Conservation (phyloP, 2,797 vertebrate genomes). For the Enteromius mattozi region DNA sequence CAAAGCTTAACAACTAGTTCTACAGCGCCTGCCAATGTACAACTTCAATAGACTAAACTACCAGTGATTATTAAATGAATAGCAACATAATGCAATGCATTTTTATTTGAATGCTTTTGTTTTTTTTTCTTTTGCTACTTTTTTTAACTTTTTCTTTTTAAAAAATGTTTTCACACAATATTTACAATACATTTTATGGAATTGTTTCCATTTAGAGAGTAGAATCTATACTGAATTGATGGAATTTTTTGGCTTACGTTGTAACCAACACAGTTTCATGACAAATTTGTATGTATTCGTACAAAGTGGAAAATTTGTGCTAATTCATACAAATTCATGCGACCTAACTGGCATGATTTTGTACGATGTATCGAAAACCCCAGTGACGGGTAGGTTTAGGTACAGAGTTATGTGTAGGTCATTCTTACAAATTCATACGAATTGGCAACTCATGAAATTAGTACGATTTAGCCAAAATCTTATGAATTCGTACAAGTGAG, state of each 20-base stretch:
- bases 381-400: too few relatives aligned
- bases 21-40: slow-evolving; percentile 26
- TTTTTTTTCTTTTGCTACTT: too few relatives aligned
- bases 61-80: slow-evolving; percentile 6
- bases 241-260: background rate
- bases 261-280: background rate
- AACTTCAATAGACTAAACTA: slow-evolving; percentile 15
- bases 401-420: too few relatives aligned
- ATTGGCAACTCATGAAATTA: too few relatives aligned
- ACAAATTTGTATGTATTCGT: too few relatives aligned
- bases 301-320: too few relatives aligned
- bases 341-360: too few relatives aligned
- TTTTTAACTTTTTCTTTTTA: background rate
- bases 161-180: background rate
- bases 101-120: background rate
- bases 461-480: too few relatives aligned
- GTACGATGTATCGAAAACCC: too few relatives aligned
- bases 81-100: background rate
- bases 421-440: too few relatives aligned
- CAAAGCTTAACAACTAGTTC: slow-evolving; percentile 37
- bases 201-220: background rate
- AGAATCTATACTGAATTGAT: background rate
- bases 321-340: too few relatives aligned
- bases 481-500: too few relatives aligned
- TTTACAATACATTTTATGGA: background rate